Percentiles rank a stretch among this genome's conserved stretches.
These are phyloP conservation scores for Rhynchomys soricoides DNA, from an alignment of 2,113 vertebrate species.

Conservation along the genomic window DNA sequence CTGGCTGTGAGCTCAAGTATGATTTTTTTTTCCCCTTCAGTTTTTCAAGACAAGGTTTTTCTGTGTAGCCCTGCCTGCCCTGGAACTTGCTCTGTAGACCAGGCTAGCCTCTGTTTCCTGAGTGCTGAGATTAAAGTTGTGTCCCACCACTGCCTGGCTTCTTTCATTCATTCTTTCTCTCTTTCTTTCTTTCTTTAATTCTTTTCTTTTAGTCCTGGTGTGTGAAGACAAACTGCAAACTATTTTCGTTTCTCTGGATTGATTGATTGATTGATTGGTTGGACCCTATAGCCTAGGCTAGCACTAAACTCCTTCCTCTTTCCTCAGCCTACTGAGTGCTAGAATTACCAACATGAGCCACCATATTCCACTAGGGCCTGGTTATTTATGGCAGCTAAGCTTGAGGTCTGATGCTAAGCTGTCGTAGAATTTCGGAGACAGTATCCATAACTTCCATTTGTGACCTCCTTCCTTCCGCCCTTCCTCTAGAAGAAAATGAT, in stretches of 20 bases:
- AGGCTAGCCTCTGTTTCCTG: too few species aligned
- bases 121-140: too few species aligned
- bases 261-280: not conserved
- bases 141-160: too few species aligned
- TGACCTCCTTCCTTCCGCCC: conserved; percentile 34
- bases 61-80: too few species aligned
- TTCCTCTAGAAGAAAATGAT: conserved; percentile 88
- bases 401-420: not conserved
- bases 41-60: too few species aligned
- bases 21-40: not conserved
- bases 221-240: not conserved
- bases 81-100: too few species aligned
- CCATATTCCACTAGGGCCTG: not conserved
- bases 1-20: not conserved
- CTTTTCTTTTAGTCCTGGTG: too few species aligned
- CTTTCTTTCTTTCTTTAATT: too few species aligned
- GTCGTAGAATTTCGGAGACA: not conserved
- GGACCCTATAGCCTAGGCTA: too few species aligned
- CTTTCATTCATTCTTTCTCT: too few species aligned
- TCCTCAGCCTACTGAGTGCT: not conserved
- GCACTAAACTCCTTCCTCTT: not conserved
- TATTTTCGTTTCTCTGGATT: not conserved
- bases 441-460: not conserved
- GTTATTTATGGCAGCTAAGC: not conserved
- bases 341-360: not conserved